These are phyloP conservation scores for Scaptomyza cyrtandrae DNA, from an alignment of 2,888 invertebrate species.

Conservation along the genomic window DNA sequence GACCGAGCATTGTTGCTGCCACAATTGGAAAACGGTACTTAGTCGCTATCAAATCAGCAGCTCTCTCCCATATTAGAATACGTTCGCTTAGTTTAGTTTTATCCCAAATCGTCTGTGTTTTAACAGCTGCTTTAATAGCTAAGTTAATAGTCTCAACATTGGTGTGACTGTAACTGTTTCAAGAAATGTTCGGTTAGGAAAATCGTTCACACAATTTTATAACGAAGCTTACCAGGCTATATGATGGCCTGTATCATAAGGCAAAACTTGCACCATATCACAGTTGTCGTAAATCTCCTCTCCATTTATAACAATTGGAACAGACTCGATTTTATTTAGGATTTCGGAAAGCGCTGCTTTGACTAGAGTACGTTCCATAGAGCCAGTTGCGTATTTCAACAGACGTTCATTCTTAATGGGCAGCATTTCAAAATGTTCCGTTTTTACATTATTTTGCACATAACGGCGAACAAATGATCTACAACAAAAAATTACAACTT, in stretches of 20 bases:
- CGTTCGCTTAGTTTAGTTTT: slow-evolving; percentile 91
- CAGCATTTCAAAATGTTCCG: slow-evolving; percentile 88
- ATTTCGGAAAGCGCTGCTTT: slow-evolving; percentile 88
- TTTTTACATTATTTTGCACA: slow-evolving; percentile 75
- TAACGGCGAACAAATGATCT: slow-evolving; percentile 2
- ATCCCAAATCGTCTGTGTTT: slow-evolving; percentile 94
- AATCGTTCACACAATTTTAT: no score
- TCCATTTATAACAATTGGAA: slow-evolving; percentile 97
- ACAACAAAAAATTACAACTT: not conserved
- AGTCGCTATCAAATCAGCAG: slow-evolving; percentile 94
- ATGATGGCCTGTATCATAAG: slow-evolving; percentile 93
- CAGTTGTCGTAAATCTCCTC: slow-evolving; percentile 90
- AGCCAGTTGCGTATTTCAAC: slow-evolving; percentile 90
- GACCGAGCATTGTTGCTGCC: slow-evolving; percentile 98
- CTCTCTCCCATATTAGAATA: slow-evolving; percentile 91
- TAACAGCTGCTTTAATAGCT: slow-evolving; percentile 91
- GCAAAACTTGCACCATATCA: slow-evolving; percentile 92
- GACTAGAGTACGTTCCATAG: slow-evolving; percentile 90
- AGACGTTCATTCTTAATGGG: slow-evolving; percentile 91
- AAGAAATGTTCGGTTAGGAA: not conserved
- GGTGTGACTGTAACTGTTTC: slow-evolving; percentile 92
- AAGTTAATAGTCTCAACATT: slow-evolving; percentile 91
- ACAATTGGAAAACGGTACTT: slow-evolving; percentile 94
- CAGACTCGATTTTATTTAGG: slow-evolving; percentile 88
- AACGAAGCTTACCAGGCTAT: slow-evolving; percentile 86